These are phyloP conservation scores for Drosophila paulistorum DNA, from an alignment of 1,140 invertebrate genomes.

Conservation along the genomic window DNA sequence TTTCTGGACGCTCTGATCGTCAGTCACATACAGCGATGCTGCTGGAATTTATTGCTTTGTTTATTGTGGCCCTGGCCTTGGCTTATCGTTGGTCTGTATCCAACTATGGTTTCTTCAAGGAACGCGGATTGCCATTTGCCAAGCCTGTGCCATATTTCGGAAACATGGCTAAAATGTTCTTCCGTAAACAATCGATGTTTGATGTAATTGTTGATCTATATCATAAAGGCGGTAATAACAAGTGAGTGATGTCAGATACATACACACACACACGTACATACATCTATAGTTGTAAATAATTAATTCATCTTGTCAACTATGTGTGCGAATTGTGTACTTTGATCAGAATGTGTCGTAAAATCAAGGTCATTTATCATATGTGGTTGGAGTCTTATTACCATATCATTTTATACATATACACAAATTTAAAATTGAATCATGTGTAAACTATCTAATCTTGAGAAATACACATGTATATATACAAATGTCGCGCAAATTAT, in stretches of 20 bases:
- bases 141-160: slow-evolving; percentile 68
- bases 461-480: neutral
- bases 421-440: neutral
- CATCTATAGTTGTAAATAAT: neutral
- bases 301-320: neutral
- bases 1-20: slow-evolving; percentile 25
- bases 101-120: slow-evolving; percentile 69
- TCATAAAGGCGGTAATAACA: slow-evolving; percentile 41
- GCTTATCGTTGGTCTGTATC: slow-evolving; percentile 66
- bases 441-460: neutral
- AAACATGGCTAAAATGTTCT: slow-evolving; percentile 50
- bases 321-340: slow-evolving; percentile 11
- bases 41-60: slow-evolving; percentile 53
- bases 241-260: slow-evolving; percentile 53
- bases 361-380: slow-evolving; percentile 9
- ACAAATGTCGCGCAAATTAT: neutral
- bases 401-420: too few relatives aligned
- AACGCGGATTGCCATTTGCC: slow-evolving; percentile 51
- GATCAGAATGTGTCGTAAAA: neutral
- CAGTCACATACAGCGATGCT: slow-evolving; percentile 46
- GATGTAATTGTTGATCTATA: slow-evolving; percentile 66
- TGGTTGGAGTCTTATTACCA: neutral
- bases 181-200: slow-evolving; percentile 53
- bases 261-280: neutral
- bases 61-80: slow-evolving; percentile 41